A percentile compares a stretch with the other conserved stretches of the same genome.
These are phyloP conservation scores for Myotis lucifugus DNA, from an alignment of 2,113 vertebrate genomes.

Conservation along the genomic window DNA sequence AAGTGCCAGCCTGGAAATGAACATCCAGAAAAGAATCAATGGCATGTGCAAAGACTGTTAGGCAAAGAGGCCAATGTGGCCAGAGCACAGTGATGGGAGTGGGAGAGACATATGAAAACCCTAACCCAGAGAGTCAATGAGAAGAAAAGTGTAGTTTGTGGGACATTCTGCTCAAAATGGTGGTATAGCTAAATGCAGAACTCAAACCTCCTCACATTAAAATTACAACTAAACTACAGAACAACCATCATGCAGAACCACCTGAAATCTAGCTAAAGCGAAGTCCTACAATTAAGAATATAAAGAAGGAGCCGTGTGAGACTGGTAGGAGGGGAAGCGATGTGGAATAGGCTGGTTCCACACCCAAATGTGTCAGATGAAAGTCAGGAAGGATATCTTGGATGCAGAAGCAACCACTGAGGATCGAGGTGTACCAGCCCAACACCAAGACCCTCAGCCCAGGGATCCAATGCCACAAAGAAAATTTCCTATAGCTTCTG, in stretches of 20 bases:
- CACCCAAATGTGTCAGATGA: neutral
- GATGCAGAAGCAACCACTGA: neutral
- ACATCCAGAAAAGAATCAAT: neutral
- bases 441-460: neutral
- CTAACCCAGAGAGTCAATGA: neutral
- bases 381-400: neutral
- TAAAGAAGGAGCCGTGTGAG: neutral
- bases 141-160: neutral
- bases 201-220: neutral
- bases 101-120: neutral
- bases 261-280: neutral
- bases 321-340: neutral
- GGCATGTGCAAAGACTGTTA: neutral
- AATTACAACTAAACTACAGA: neutral
- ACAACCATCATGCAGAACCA: neutral
- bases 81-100: neutral
- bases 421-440: neutral
- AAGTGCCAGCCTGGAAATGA: neutral
- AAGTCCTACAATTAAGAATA: neutral
- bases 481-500: neutral
- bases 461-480: neutral
- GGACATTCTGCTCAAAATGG: neutral
- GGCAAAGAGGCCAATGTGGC: neutral
- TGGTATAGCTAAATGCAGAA: neutral
- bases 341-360: neutral